phyloP scores from a whole-genome alignment of 2,888 invertebrate species.

The Leptopilina myrica region DNA sequence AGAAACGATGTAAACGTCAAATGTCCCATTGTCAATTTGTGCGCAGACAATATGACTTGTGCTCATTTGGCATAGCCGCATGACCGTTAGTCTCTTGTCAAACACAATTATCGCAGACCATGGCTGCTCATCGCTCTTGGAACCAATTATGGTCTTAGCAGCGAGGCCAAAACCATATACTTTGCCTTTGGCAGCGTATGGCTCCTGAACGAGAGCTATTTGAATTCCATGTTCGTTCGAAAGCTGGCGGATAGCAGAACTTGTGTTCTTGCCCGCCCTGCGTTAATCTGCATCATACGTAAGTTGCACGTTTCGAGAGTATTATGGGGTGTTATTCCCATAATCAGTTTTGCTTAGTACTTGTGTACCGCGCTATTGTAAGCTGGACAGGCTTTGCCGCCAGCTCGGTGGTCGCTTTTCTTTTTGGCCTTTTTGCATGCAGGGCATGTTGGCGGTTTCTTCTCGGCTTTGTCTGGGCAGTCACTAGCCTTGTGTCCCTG shows the following conservation, averaged over 20 bases:
- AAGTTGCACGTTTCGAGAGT: too few relatives aligned
- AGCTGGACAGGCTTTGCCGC: slow-evolving; percentile 8
- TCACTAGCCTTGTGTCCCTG: slow-evolving; percentile 20
- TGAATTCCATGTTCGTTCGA: background rate
- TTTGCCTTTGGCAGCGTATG: background rate
- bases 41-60: too few relatives aligned
- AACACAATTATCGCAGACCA: too few relatives aligned
- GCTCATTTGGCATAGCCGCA: too few relatives aligned
- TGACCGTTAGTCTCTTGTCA: background rate
- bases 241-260: background rate
- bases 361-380: background rate
- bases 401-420: background rate
- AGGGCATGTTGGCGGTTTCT: background rate
- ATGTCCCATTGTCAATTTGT: too few relatives aligned
- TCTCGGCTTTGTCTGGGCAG: background rate
- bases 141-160: too few relatives aligned
- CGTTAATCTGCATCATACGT: slow-evolving; percentile 24
- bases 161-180: background rate
- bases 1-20: too few relatives aligned
- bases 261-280: background rate
- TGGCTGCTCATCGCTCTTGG: too few relatives aligned
- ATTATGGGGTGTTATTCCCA: too few relatives aligned
- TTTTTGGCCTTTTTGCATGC: background rate
- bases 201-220: slow-evolving; percentile 13
- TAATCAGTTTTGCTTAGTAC: too few relatives aligned